Evolutionary conservation across 2,888 invertebrate species (phyloP), one percentile per base, ranked within the genome.

Genomic region (Apotomis betuletana): DNA sequence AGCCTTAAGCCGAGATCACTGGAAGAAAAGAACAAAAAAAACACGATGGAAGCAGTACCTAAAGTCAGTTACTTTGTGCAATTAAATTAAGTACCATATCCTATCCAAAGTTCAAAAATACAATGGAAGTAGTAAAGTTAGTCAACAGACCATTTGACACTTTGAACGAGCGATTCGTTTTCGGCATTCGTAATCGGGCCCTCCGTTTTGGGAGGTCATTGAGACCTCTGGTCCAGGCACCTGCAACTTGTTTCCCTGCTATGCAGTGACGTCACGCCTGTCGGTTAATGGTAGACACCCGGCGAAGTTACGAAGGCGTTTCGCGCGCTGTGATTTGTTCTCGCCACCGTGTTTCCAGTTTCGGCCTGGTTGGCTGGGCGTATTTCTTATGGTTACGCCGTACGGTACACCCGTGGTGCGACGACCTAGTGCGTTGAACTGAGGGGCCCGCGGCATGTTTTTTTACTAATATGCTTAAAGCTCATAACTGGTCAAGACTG

Each of bases 391-490:
- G 89, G 87, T 81, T 80, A 77, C 80, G 75, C 77, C 83, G 87
- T 91, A 92, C 92, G 92, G 92, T 92, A 92, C 81, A 86, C 78
- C 82, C 82, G 79, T 86, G 86, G 92, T 83, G 85, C 91, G 90
- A 78, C 91, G 91, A 92, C 91, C 91, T 84, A 86, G 89, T 86
- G 80, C 91, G 87, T 88, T 91, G 91, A 91, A 92, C 91, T 82
- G 86, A 85, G 89, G 84, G 86, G 86, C 87, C 85, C 83, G 85
- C 84, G 85, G 80, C 80, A 41, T 84, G 85, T 81, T 82, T 87
- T 85, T 83, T 83, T 79, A 81, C 83, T 85, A 82, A 84, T 84
- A 83, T 81, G 80, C 81, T 80, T 78, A 81, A 81, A 57, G 57
- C 64, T 62, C 62, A 61, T 71, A 62, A 57, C 59, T 69, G 69